phyloP scores from a whole-genome alignment of 2,888 invertebrate species.

The Lepidocyrtinus sp. region DNA sequence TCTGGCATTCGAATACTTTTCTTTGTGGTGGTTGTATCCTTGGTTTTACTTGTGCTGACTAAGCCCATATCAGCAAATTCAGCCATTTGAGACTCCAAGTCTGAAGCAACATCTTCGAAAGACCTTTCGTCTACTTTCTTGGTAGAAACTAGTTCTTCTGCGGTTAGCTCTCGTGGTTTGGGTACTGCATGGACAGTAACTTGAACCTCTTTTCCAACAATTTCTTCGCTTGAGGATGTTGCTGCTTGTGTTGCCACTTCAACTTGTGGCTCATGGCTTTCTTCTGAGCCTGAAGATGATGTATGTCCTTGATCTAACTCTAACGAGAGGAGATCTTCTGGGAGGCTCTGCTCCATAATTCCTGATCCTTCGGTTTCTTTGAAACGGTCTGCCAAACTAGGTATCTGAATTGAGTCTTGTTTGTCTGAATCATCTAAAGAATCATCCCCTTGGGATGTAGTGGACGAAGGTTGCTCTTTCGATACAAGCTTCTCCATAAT shows the following conservation, averaged over 20 bases:
- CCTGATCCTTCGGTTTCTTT: slow-evolving; percentile 50
- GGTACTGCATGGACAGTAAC: slow-evolving; percentile 44
- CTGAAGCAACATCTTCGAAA: slow-evolving; percentile 60
- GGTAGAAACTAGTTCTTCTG: background rate
- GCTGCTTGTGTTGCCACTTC: background rate
- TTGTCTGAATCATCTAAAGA: slow-evolving; percentile 21
- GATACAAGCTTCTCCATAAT: too few species aligned
- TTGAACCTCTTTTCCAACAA: slow-evolving; percentile 64
- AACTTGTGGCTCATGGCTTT: background rate
- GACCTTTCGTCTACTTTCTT: slow-evolving; percentile 35
- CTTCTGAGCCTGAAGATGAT: slow-evolving; percentile 28
- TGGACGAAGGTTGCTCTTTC: too few species aligned
- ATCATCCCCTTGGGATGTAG: too few species aligned
- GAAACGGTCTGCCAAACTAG: slow-evolving; percentile 41
- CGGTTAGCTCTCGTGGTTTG: background rate
- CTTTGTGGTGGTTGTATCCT: background rate
- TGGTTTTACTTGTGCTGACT: background rate
- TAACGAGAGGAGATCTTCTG: slow-evolving; percentile 59
- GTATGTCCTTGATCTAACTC: slow-evolving; percentile 58
- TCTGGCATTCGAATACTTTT: slow-evolving; percentile 38
- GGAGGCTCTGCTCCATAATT: slow-evolving; percentile 63
- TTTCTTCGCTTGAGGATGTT: slow-evolving; percentile 51
- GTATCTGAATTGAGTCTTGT: slow-evolving; percentile 16
- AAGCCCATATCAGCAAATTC: slow-evolving; percentile 48
- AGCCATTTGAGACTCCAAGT: slow-evolving; percentile 62